phyloP scores from a whole-genome alignment of 2,888 invertebrate species.

The Protonemura montana region DNA sequence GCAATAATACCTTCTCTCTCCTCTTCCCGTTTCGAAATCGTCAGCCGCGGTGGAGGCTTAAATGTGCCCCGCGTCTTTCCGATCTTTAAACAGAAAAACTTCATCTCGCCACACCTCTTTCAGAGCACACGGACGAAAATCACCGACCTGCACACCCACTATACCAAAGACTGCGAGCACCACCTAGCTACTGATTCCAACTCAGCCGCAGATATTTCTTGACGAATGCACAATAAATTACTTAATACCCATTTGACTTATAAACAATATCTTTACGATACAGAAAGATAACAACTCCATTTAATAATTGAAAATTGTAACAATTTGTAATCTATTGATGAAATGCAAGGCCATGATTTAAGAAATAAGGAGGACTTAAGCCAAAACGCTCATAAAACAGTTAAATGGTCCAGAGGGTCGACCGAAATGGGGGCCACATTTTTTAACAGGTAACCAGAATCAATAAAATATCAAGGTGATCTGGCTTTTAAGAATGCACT shows the following conservation, averaged over 20 bases:
- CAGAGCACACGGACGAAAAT: neutral
- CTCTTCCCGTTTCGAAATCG: neutral
- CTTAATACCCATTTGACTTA: neutral
- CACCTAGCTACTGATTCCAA: neutral
- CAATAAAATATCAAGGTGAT: too few relatives aligned
- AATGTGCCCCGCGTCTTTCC: neutral
- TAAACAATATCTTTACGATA: neutral
- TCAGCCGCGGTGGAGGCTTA: neutral
- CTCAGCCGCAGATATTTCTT: neutral
- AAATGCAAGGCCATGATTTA: too few relatives aligned
- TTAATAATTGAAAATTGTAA: too few relatives aligned
- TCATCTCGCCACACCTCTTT: neutral
- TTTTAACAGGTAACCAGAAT: too few relatives aligned
- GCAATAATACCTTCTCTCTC: slow-evolving; percentile 36
- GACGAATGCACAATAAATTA: neutral
- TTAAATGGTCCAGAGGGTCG: too few relatives aligned
- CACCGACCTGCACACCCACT: too few relatives aligned
- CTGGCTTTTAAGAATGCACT: too few relatives aligned
- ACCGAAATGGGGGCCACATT: too few relatives aligned
- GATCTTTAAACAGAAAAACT: slow-evolving; percentile 25
- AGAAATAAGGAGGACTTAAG: too few relatives aligned
- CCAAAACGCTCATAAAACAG: too few relatives aligned
- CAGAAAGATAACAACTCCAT: neutral
- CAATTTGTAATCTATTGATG: too few relatives aligned
- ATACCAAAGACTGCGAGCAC: neutral